These are phyloP conservation scores for Perca flavescens DNA, from an alignment of 2,113 vertebrate genomes.

Conservation along the genomic window DNA sequence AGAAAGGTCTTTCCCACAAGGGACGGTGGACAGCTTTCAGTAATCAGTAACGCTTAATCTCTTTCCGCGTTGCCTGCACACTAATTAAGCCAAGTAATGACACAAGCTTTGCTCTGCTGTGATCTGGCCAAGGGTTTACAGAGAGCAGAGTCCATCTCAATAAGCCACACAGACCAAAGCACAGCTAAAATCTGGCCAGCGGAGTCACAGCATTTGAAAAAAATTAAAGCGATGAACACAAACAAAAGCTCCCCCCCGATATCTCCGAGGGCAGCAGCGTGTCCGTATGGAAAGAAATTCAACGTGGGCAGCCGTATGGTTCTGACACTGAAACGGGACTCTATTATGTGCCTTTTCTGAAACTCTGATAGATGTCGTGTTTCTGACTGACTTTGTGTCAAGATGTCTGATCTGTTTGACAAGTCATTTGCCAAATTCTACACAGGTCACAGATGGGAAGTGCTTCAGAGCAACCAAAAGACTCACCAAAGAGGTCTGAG, in stretches of 20 bases:
- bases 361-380: constrained; percentile 15
- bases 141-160: background rate
- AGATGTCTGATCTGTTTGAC: background rate
- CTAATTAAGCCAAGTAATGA: constrained; percentile 12
- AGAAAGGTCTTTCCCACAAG: constrained; percentile 19
- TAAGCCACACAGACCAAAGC: background rate
- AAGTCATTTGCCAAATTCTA: constrained; percentile 1
- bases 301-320: background rate
- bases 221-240: constrained; percentile 1
- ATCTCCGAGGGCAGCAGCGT: background rate
- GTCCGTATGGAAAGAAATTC: background rate
- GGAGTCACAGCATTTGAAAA: constrained; percentile 7
- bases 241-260: background rate
- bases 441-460: constrained; percentile 18
- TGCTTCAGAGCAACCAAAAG: background rate
- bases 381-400: constrained; percentile 3
- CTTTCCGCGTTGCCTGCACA: background rate
- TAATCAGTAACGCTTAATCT: background rate
- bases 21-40: constrained; percentile 10
- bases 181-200: background rate
- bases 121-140: background rate
- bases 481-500: background rate
- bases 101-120: constrained; percentile 11
- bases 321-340: constrained; percentile 14
- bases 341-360: background rate